Base-by-base conservation (phyloP, 2,888 invertebrate species). In the Tenthredo livida region DNA sequence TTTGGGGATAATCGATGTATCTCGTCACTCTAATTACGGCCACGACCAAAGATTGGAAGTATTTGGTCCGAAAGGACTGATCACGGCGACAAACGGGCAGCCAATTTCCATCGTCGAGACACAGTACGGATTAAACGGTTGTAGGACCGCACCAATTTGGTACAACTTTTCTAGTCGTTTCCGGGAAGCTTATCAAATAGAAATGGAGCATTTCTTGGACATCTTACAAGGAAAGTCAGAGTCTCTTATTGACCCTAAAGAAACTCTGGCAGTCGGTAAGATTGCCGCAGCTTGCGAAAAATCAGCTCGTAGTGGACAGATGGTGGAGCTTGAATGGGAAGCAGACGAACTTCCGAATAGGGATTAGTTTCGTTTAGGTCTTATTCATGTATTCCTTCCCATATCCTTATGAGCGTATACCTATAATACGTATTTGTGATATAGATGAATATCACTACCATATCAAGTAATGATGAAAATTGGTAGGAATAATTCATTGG, bases 31-130 rank as follows among this genome's bases (percentile, higher is more conserved):
- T 50, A 92, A 93, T 15, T 96, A 95, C 89, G 96, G 96, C 1
- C 96, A 96, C 88, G 96, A 96, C 87, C 96, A 96, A 91, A 94
- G 96, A 86, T 90, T 96, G 0, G 96, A 97, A 93, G 95, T 94
- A 12, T 96, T 96, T 87, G 96, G 96, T 72, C 94, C 94, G 25
- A 95, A 94, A 89, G 96, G 96, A 87, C 93, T 94, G 93, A 91
- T 96, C 12, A 94, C 93, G 87, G 94, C 94, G 0, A 94, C 94
- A 87, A 95, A 95, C 88, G 94, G 95, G 88, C 94, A 94, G 83
- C 95, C 95, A 0, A 92, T 93, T 75, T 94, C 93, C 84, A 94
- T 94, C 25, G 92, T 94, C 0, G 94, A 94, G 87, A 89, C 91
- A 0, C 91, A 94, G 72, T 88, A 93, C 1, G 94, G 93, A 0